Base-by-base conservation (phyloP, 2,797 vertebrate species). In the Micrastur ruficollis region DNA sequence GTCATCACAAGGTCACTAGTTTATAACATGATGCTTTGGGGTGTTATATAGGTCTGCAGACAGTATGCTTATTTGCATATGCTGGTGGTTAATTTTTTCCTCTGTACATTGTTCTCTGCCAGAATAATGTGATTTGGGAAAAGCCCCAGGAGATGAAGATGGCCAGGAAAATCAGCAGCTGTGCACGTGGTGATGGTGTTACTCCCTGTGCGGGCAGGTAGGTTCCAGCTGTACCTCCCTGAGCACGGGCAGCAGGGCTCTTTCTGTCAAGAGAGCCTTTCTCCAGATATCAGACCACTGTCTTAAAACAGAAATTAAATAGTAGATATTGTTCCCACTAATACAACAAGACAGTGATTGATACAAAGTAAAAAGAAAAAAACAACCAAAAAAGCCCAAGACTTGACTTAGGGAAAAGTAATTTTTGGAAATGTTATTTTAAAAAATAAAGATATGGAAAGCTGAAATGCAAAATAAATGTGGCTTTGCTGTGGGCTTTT, bases 361-460 rank as follows among this genome's bases (percentile, higher is more conserved):
- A 76, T 38, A 56, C 6, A 72, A 90, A 78, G 9, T 1, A n/a
- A 59, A 49, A 67, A 47, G 55, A 20, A 16, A 46, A 32, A 44
- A 4, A 2, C 50, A 29, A 56, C 31, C 6, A 14, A 11, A 81
- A 52, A 52, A 0, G 1, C 6, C 20, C 19, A 58, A 27, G 14
- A 31, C 4, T 76, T 86, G 74, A 44, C 42, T 81, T 55, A 42
- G 31, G 27, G 42, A 61, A 87, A 82, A 79, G 17, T 38, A 36
- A 66, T 47, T 90, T 90, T 80, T 21, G 16, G n/a, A 65, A 85
- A 34, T 34, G 13, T 31, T 94, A 38, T 85, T 91, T 93, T 53
- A 3, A 72, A 91, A 91, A 89, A 58, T 12, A 42, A 38, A 61
- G 25, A 22, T 34, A 26, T 10, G 25, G n/a, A 32, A 81, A 44